Evolutionary conservation across 2,797 vertebrate species (phyloP).

Genomic region (Enteromius argenteus): DNA sequence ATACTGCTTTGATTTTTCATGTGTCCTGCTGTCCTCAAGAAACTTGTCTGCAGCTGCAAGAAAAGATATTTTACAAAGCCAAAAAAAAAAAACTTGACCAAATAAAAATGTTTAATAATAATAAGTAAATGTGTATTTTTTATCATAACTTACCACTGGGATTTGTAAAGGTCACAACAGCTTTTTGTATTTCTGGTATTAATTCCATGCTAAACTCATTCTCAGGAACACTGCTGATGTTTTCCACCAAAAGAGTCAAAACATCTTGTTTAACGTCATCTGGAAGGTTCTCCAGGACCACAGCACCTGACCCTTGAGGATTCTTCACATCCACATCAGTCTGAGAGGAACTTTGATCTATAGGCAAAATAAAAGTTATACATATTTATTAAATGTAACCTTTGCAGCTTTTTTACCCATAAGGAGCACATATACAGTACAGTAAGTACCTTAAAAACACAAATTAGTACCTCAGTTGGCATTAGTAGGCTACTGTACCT

Average conservation of each 20-base stretch:
- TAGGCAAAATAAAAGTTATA: conserved; percentile 7
- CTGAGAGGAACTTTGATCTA: not conserved
- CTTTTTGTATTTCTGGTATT: conserved; percentile 65
- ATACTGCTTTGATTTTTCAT: conserved; percentile 58
- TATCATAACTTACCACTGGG: conserved; percentile 59
- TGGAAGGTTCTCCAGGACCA: conserved; percentile 68
- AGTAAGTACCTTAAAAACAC: not conserved
- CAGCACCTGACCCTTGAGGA: not conserved
- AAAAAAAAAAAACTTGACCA: not conserved
- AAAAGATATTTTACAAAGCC: not conserved
- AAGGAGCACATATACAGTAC: not conserved
- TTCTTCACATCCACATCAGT: not conserved
- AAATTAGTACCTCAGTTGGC: not conserved
- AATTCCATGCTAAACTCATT: conserved; percentile 66
- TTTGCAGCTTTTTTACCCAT: not conserved
- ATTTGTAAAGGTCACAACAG: conserved; percentile 68
- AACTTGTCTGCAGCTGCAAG: conserved; percentile 9
- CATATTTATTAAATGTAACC: not conserved
- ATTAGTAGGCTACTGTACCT: not conserved
- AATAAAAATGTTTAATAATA: not conserved
- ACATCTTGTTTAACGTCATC: conserved; percentile 55
- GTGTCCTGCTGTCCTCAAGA: conserved; percentile 12
- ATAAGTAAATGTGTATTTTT: not conserved
- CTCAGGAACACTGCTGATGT: conserved; percentile 57
- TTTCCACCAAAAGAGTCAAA: conserved; percentile 73